Evolutionary conservation across 2,113 vertebrate species (phyloP).

Genomic region (Tretioscincus oriximinensis): DNA sequence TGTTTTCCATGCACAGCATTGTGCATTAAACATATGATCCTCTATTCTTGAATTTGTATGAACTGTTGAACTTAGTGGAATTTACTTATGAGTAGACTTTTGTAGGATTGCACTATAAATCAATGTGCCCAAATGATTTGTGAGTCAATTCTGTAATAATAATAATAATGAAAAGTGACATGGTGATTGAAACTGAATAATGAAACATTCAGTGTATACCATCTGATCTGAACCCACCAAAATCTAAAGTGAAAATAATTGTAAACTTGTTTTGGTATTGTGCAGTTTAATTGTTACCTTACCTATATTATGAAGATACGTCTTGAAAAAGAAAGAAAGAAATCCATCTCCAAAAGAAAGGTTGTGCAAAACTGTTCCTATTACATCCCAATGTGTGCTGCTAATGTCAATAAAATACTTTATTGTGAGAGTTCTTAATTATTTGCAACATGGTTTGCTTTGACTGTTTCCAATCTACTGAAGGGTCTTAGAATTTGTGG

Average conservation of each 20-base stretch:
- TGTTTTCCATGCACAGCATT: too few species aligned
- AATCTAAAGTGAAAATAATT: constrained; percentile 51
- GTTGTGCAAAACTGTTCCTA: constrained; percentile 62
- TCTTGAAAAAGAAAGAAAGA: constrained; percentile 64
- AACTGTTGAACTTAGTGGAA: neutral
- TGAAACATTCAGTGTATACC: constrained; percentile 39
- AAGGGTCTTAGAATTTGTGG: neutral
- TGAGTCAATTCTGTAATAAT: constrained; percentile 44
- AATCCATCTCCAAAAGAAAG: constrained; percentile 64
- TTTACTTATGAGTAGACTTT: neutral
- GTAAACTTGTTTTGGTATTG: constrained; percentile 70
- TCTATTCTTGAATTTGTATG: neutral
- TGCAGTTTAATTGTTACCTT: constrained; percentile 63
- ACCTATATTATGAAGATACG: constrained; percentile 64
- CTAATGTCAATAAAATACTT: constrained; percentile 71
- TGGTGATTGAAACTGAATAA: constrained; percentile 42
- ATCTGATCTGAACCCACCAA: constrained; percentile 52
- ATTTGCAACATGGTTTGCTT: constrained; percentile 35
- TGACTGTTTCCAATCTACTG: constrained; percentile 2
- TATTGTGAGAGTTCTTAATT: constrained; percentile 67
- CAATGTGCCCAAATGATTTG: constrained; percentile 46
- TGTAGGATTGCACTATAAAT: constrained; percentile 10
- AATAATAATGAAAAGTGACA: neutral
- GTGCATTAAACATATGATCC: too few species aligned
- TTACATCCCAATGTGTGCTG: constrained; percentile 65